Evolutionary conservation across 2,888 invertebrate species (phyloP), one percentile per base, ranked within the genome.

Genomic region (Napeogenes inachia): DNA sequence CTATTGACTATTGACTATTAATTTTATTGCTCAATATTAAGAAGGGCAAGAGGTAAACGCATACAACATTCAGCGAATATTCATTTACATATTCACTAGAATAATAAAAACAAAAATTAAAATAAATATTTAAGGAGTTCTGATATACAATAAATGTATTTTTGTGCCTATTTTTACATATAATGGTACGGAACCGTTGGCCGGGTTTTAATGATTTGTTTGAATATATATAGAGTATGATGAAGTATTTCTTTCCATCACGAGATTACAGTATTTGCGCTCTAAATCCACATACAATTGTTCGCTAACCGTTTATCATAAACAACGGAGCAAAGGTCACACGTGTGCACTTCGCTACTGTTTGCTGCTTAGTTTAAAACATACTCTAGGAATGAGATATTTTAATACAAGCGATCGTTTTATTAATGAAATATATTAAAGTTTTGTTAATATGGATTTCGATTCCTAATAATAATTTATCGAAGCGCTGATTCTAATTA

Each of bases 241-340:
- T 6, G 13, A 47, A 50, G 6, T 30, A 50, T n/a, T 2, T 50
- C 30, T 50, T 30, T 50, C 21, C 3, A 50, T 50, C 30, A 50
- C 50, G 10, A 8, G 47, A 50, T 50, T 50, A 30, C 50, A 30
- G 6, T 30, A n/a, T 50, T 50, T 50, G 50, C 30, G 50, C 30
- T 50, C 50, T 50, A 12, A 12, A 47, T 47, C 47, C 47, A 47
- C 13, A 2, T 10, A 50, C 50, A 50, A 50, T 50, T 50, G 50
- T 50, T 30, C 50, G 21, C 50, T 30, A 30, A 50, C 50, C 50
- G 21, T 50, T 30, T 50, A 30, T 50, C 50, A 50, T 50, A 42
- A 56, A 56, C 42, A 56, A n/a, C n/a, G 13, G 45, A 6, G 42
- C 21, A 56, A 45, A 54, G 56, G 50, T 63, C 13, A 57, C 33